These are phyloP conservation scores for Gryllus longicercus DNA, from an alignment of 2,888 invertebrate genomes.

Conservation along the genomic window DNA sequence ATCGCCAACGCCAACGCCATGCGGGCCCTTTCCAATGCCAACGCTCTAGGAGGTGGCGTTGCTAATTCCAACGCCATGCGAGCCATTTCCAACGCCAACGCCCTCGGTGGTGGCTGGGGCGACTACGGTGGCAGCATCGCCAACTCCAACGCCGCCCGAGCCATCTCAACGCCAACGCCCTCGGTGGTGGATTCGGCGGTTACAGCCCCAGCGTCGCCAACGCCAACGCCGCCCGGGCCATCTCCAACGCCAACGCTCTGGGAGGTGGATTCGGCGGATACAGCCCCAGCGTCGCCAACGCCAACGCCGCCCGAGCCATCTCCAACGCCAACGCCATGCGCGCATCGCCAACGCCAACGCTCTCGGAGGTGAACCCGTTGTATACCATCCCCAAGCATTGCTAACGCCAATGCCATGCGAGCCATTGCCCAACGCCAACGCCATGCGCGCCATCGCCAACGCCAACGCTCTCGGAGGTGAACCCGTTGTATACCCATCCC, in stretches of 20 bases:
- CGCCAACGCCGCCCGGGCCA: not conserved
- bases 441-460: too few relatives aligned
- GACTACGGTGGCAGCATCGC: not conserved
- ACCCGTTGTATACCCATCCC: too few relatives aligned
- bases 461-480: too few relatives aligned
- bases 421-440: too few relatives aligned
- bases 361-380: too few relatives aligned
- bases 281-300: not conserved
- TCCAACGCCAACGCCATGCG: not conserved
- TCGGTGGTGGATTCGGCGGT: not conserved
- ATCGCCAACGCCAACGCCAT: conserved; percentile 8
- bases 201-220: not conserved
- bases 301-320: not conserved
- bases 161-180: not conserved
- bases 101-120: not conserved
- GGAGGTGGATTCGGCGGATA: not conserved
- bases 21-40: not conserved
- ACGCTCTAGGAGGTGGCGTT: not conserved
- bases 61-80: not conserved
- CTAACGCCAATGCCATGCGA: not conserved
- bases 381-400: not conserved
- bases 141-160: not conserved
- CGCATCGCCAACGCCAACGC: too few relatives aligned
- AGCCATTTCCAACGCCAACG: conserved; percentile 17
- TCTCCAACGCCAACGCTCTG: not conserved